Base-by-base conservation (phyloP, 2,888 invertebrate species). In the Harpagoxenus sublaevis region DNA sequence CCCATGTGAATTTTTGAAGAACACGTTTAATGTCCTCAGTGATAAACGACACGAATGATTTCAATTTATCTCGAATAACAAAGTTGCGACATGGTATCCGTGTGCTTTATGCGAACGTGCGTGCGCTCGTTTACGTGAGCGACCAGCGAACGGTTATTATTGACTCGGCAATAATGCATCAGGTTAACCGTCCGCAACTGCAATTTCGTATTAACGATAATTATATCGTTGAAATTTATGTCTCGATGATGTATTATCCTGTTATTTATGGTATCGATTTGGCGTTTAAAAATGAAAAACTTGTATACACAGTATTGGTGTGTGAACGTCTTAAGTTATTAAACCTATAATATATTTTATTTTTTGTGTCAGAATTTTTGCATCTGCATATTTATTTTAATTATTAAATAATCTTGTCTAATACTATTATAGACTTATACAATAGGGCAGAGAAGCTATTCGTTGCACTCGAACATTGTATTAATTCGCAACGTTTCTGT, bases 221-320 rank as follows among this genome's bases (percentile, higher is more conserved):
- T 81, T 81, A 81, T 71, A 81, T 81, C 79, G 79, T 81, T 60
- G 35, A 60, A 71, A 81, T 81, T 81, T 81, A 81, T 81, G 39
- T 60, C 70, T 3, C 57, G 79, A 57, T 71, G 60, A 71, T 79
- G 12, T 48, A 35, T 12, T 71, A 71, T 71, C 60, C 48, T 71
- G 60, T 81, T 81, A 60, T 81, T 81, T 71, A 71, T 81, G 71
- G 4, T 71, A 60, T 81, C 60, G 48, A 71, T 81, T 81, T 81
- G 60, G n/a, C 73, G 70, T 10, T 10, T 35, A 9, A 60, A 81
- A 60, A 60, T n/a, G 53, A 65, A 65, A 53, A 48, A 60, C 35
- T 3, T 12, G 18, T n/a, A 15, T 10, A n/a, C 35, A 8, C 6
- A n/a, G 8, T 42, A 63, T 9, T 12, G n/a, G 15, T 23, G 57